Base-by-base conservation (phyloP, 1,140 invertebrate genomes). In the Scaptomyza pallida region DNA sequence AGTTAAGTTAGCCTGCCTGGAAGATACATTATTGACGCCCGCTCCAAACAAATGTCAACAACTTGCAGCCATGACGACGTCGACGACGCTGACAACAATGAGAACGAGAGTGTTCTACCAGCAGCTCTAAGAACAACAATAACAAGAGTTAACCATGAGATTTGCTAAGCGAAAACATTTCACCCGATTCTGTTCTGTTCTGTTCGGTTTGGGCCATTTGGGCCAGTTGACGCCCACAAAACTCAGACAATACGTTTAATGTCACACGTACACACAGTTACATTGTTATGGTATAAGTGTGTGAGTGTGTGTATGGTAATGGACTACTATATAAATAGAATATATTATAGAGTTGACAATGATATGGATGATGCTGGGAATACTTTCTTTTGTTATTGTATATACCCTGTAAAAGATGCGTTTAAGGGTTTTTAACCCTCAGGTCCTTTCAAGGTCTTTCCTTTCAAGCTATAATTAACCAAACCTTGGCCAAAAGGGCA, bases 131-230 rank as follows among this genome's bases (percentile, higher is more conserved):
- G 41, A 62, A 44, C 69, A 63, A 33, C 45, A 50, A 30, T 37
- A 41, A 30, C 33, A 47, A 43, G 55, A 60, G 65, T 77, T 76
- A 86, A 81, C 81, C 77, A 85, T 86, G 82, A 81, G 74, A 81
- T 88, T 75, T 65, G 59, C 77, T 76, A 72, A 82, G 82, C 82
- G 82, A 88, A 88, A 82, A 74, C 75, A 86, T 82, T 82, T 88
- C 51, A 47, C 67, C 82, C 71, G 68, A 71, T 75, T 77, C 71
- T 56, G 59, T 48, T 62, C 19, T 2, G 19, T 21, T 30, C 23
- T 26, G 5, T 26, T 26, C 23, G 23, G 23, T 26, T 30, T 9
- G 0, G 26, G 26, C 0, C 6, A 30, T 30, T 30, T 30, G 26
- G 6, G 2, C 26, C 26, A 30, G 26, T 9, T 8, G 68, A 71